Evolutionary conservation across 2,888 invertebrate species (phyloP).

Genomic region (Lissocephala sabroskyi): DNA sequence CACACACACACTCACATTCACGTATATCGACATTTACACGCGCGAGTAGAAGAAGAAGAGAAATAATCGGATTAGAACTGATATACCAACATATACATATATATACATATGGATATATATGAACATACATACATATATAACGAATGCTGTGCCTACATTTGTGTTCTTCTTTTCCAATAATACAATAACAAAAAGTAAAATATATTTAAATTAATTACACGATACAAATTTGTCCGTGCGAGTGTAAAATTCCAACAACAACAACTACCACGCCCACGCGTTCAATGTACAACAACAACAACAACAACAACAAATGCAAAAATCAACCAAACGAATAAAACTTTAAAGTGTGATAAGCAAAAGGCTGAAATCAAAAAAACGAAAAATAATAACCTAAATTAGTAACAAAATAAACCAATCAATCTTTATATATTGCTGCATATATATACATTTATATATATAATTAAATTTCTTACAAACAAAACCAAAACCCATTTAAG

Average conservation of each 20-base stretch:
- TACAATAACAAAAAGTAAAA: constrained; percentile 20
- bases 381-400: constrained; percentile 47
- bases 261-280: constrained; percentile 25
- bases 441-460: constrained; percentile 52
- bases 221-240: constrained; percentile 13
- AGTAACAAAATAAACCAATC: constrained; percentile 38
- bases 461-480: constrained; percentile 46
- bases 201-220: too few species aligned
- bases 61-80: constrained; percentile 39
- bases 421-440: constrained; percentile 16
- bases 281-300: constrained; percentile 32
- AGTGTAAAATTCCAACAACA: constrained; percentile 47
- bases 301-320: constrained; percentile 38
- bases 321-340: constrained; percentile 69
- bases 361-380: constrained; percentile 66
- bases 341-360: constrained; percentile 69
- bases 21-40: constrained; percentile 32
- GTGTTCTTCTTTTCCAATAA: constrained; percentile 68
- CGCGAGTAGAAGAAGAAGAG: constrained; percentile 12
- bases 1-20: constrained; percentile 34
- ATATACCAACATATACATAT: constrained; percentile 25
- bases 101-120: constrained; percentile 17
- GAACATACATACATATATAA: constrained; percentile 43
- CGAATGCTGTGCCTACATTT: constrained; percentile 68
- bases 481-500: constrained; percentile 34